phyloP scores from a whole-genome alignment of 2,113 vertebrate genomes.

The Zapornia atra region DNA sequence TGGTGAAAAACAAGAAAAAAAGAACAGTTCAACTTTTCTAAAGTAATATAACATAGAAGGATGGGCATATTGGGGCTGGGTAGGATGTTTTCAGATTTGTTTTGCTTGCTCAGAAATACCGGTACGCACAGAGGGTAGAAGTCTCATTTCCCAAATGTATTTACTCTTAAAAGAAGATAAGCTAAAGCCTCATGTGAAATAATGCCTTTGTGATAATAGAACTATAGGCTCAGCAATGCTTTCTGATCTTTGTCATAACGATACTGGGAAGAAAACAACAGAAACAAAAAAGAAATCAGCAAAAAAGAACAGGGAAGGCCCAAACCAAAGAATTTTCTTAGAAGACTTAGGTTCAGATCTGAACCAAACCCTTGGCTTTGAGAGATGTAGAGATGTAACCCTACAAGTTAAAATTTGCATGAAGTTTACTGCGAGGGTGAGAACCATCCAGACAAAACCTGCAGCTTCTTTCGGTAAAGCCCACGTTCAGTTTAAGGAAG shows the following conservation, averaged over 20 bases:
- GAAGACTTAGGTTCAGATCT: background rate
- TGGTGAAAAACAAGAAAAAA: background rate
- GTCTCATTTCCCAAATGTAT: background rate
- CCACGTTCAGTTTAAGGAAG: background rate
- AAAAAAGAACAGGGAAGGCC: background rate
- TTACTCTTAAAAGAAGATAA: background rate
- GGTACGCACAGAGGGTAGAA: background rate
- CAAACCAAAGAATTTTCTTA: slow-evolving; percentile 8
- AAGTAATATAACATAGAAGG: background rate
- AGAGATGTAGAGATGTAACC: background rate
- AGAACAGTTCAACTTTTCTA: background rate
- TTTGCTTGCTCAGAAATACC: background rate
- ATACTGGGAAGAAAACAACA: background rate
- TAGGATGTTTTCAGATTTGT: background rate
- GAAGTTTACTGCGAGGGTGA: background rate
- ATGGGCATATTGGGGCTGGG: background rate
- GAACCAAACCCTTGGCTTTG: background rate
- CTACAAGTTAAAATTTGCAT: slow-evolving; percentile 26
- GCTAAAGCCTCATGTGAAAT: background rate
- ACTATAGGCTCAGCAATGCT: background rate
- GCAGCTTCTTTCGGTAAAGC: background rate
- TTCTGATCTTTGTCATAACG: background rate
- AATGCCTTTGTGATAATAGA: background rate
- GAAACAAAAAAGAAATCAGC: background rate
- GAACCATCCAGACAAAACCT: background rate